A percentile compares a stretch with the other conserved stretches of the same genome.
Conservation (phyloP, 2,113 vertebrate genomes). For the Tetrax tetrax region DNA sequence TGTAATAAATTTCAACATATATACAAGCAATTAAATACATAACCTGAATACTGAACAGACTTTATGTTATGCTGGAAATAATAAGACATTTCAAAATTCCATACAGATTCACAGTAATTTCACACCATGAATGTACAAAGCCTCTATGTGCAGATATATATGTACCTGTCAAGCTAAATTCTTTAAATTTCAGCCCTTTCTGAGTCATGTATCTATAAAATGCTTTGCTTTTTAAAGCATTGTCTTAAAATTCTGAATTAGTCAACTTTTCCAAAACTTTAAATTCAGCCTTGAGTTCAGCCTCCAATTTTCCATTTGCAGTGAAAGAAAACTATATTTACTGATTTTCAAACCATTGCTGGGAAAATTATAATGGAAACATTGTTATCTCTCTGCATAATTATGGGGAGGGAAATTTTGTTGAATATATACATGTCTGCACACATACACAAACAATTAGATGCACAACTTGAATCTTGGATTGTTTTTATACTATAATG, state of each 20-base stretch:
- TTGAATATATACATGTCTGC: neutral
- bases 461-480: neutral
- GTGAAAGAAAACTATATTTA: neutral
- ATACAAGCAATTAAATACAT: neutral
- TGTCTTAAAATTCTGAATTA: constrained; percentile 38
- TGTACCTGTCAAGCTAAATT: neutral
- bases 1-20: neutral
- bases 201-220: constrained; percentile 25
- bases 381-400: constrained; percentile 37
- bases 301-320: constrained; percentile 1
- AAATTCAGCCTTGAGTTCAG: neutral
- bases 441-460: neutral
- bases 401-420: neutral
- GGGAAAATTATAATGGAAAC: constrained; percentile 10
- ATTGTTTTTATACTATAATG: neutral
- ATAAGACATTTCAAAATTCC: neutral
- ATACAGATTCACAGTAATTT: neutral
- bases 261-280: constrained; percentile 33
- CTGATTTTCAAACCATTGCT: neutral
- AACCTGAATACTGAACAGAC: neutral
- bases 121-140: neutral
- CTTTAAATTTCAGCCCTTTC: constrained; percentile 3
- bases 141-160: neutral
- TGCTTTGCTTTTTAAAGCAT: constrained; percentile 31
- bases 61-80: neutral